Evolutionary conservation across 37 sponge, comb jelly and placozoan species (phyloP).

Genomic region (Aphrocallistes beatrix): DNA sequence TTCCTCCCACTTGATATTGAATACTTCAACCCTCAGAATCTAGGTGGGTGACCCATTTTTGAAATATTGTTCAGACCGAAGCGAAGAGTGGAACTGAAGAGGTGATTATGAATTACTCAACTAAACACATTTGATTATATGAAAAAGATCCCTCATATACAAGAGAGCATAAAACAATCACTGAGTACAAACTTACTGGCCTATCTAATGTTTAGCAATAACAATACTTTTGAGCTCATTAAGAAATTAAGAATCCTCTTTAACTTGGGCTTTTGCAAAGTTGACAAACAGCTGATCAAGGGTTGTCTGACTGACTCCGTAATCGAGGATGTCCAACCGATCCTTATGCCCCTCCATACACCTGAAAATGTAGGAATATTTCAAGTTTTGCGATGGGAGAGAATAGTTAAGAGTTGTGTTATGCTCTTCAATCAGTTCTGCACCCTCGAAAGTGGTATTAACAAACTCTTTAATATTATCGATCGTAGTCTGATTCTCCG

Average conservation of each 20-base stretch:
- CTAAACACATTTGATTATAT: too few relatives aligned
- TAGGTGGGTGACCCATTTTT: too few relatives aligned
- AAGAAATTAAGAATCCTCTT: background rate
- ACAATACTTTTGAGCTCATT: too few relatives aligned
- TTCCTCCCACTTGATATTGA: too few relatives aligned
- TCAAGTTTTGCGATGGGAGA: slow-evolving; percentile 32
- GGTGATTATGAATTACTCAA: too few relatives aligned
- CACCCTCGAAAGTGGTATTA: background rate
- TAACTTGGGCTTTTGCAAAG: slow-evolving; percentile 47
- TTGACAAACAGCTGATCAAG: slow-evolving; percentile 71
- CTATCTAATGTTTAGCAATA: too few relatives aligned
- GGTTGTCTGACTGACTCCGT: slow-evolving; percentile 87
- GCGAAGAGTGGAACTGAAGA: too few relatives aligned
- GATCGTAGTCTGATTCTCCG: background rate
- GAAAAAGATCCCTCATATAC: too few relatives aligned
- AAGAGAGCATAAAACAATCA: too few relatives aligned
- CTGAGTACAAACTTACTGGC: too few relatives aligned
- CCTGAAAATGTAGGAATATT: slow-evolving; percentile 59
- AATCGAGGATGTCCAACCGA: slow-evolving; percentile 58
- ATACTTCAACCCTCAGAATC: too few relatives aligned
- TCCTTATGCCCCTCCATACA: slow-evolving; percentile 64
- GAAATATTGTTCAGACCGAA: too few relatives aligned
- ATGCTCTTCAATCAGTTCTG: background rate
- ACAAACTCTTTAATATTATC: background rate
- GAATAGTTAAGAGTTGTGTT: slow-evolving; percentile 32